Conservation (phyloP, 2,888 invertebrate genomes). For the Apoda limacodes region DNA sequence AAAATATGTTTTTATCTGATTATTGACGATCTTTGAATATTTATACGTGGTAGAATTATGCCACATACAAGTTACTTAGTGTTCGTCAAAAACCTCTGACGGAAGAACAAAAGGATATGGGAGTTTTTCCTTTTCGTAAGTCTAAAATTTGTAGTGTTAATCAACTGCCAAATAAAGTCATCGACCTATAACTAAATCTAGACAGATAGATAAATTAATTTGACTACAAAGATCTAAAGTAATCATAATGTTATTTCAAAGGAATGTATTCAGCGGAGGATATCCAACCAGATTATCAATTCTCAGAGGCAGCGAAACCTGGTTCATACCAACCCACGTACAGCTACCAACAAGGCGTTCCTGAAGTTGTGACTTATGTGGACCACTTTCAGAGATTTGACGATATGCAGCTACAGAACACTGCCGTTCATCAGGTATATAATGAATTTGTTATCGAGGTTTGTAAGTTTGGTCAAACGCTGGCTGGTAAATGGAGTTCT, state of each 20-base stretch:
- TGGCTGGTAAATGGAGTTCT: too few relatives aligned
- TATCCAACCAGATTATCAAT: slow-evolving; percentile 54
- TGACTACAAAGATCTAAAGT: background rate
- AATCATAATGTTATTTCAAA: slow-evolving; percentile 16
- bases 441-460: too few relatives aligned
- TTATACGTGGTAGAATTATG: too few relatives aligned
- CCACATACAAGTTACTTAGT: too few relatives aligned
- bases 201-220: too few relatives aligned
- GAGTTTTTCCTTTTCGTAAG: too few relatives aligned
- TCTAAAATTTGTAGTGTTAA: too few relatives aligned
- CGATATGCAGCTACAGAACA: slow-evolving; percentile 26
- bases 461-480: too few relatives aligned
- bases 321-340: slow-evolving; percentile 49
- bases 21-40: too few relatives aligned
- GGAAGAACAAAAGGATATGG: background rate
- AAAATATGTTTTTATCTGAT: too few relatives aligned
- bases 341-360: slow-evolving; percentile 32
- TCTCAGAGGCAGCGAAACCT: slow-evolving; percentile 45
- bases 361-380: slow-evolving; percentile 24
- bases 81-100: background rate
- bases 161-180: too few relatives aligned
- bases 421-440: slow-evolving; percentile 33
- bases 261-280: slow-evolving; percentile 63
- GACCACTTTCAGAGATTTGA: slow-evolving; percentile 41
- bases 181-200: too few relatives aligned